Conservation (phyloP, 2,888 invertebrate genomes). For the Podotricha telesiphe region DNA sequence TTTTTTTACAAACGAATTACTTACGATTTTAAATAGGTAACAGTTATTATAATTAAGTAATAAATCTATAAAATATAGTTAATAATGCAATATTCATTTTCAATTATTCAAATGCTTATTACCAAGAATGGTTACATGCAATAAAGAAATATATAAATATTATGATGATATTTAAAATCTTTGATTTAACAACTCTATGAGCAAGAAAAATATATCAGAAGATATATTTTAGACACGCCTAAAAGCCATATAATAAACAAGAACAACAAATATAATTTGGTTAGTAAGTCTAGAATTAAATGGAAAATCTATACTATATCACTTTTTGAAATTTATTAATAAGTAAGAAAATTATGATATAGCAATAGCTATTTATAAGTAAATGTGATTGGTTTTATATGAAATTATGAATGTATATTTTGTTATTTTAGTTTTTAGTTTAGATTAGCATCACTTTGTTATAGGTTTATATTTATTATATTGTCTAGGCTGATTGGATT, state of each 20-base stretch:
- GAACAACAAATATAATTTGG: neutral
- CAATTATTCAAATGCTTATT: neutral
- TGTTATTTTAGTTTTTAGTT: slow-evolving; percentile 33
- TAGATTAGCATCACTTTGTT: slow-evolving; percentile 18
- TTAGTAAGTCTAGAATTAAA: neutral
- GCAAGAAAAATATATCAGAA: neutral
- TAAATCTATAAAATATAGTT: neutral
- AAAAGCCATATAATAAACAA: no score
- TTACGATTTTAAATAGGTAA: slow-evolving; percentile 7
- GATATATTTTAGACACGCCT: neutral
- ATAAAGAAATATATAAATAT: neutral
- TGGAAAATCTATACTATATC: neutral
- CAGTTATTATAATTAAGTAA: neutral
- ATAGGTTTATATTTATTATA: slow-evolving; percentile 54
- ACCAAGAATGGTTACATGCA: neutral
- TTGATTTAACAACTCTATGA: neutral
- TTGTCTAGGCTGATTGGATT: slow-evolving; percentile 34
- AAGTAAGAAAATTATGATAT: neutral
- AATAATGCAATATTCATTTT: neutral
- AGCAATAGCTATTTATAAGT: slow-evolving; percentile 7
- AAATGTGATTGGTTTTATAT: slow-evolving; percentile 17
- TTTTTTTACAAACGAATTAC: slow-evolving; percentile 12
- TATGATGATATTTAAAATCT: neutral
- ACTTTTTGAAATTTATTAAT: neutral
- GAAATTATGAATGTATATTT: slow-evolving; percentile 35